These are phyloP conservation scores for Sebastes hubbsi DNA, from an alignment of 2,797 vertebrate genomes.

Conservation along the genomic window DNA sequence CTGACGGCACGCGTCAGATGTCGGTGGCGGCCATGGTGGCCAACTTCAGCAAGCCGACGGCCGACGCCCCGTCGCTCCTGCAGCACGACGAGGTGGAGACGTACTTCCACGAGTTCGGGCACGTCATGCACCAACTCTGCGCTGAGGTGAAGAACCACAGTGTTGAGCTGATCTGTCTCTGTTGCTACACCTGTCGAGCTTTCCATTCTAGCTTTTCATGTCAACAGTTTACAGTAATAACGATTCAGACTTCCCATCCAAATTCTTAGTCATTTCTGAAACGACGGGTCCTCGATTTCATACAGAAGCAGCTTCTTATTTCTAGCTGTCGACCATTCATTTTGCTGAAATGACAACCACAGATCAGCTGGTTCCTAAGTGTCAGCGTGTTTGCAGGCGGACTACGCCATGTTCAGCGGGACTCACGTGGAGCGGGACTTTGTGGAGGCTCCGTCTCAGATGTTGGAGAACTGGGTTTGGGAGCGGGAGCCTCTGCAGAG, in stretches of 20 bases:
- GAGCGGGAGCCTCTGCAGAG: slow-evolving; percentile 91
- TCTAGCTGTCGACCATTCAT: background rate
- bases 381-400: slow-evolving; percentile 78
- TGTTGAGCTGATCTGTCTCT: no score
- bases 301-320: background rate
- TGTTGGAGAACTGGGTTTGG: slow-evolving; percentile 99
- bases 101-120: slow-evolving; percentile 97
- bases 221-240: background rate
- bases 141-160: slow-evolving; percentile 84
- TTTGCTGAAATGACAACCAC: background rate
- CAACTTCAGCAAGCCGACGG: slow-evolving; percentile 95
- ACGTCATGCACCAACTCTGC: slow-evolving; percentile 99
- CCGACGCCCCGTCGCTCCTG: slow-evolving; percentile 89
- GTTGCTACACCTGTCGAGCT: background rate
- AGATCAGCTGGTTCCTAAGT: background rate
- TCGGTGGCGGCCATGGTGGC: slow-evolving; percentile 97
- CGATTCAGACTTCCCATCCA: background rate
- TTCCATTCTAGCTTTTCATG: background rate
- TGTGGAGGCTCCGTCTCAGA: slow-evolving; percentile 96
- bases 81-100: slow-evolving; percentile 99
- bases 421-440: slow-evolving; percentile 97
- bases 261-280: background rate
- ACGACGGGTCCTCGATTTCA: background rate
- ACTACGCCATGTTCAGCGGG: slow-evolving; percentile 97
- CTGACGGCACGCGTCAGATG: slow-evolving; percentile 87